A percentile compares a stretch with the other conserved stretches of the same genome.
These are phyloP conservation scores for Xerus inauris DNA, from an alignment of 2,113 vertebrate genomes.

Conservation along the genomic window DNA sequence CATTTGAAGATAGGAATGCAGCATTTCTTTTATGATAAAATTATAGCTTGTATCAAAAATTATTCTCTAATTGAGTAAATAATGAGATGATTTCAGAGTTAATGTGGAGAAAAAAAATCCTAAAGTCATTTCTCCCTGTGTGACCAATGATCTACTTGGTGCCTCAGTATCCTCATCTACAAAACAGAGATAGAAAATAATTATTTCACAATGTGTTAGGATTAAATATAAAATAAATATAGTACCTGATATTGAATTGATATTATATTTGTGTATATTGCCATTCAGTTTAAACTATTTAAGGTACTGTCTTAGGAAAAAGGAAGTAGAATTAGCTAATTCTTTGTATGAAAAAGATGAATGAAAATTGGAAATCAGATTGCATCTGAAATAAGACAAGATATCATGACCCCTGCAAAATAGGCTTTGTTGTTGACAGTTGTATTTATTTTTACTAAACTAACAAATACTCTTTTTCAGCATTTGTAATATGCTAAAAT, in stretches of 20 bases:
- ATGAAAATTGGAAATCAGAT: background rate
- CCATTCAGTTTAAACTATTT: background rate
- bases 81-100: background rate
- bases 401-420: background rate
- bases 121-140: background rate
- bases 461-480: background rate
- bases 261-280: background rate
- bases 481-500: background rate
- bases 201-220: background rate
- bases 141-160: background rate
- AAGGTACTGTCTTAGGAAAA: background rate
- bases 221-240: background rate
- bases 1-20: background rate
- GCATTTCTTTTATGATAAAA: background rate
- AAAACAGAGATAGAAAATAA: background rate
- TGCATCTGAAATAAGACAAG: background rate
- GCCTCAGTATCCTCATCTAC: background rate
- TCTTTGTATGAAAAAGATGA: background rate
- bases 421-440: background rate
- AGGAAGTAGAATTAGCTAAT: background rate
- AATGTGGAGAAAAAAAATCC: background rate
- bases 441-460: constrained; percentile 17
- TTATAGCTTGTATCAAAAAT: background rate
- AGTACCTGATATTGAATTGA: background rate
- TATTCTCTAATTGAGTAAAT: background rate